These are phyloP conservation scores for Megaceryle alcyon DNA, from an alignment of 2,797 vertebrate species.

Conservation along the genomic window DNA sequence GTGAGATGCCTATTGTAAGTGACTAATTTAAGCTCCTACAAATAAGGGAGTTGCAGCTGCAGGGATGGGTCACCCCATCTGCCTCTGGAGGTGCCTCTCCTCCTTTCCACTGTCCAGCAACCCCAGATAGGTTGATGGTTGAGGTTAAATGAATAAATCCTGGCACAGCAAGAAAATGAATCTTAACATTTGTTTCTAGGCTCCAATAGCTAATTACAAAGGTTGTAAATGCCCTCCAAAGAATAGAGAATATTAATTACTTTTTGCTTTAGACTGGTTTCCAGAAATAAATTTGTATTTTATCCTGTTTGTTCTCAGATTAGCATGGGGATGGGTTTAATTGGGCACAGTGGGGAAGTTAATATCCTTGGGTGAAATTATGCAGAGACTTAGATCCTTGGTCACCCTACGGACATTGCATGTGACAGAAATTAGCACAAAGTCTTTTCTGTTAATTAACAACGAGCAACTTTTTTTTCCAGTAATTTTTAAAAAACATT, in stretches of 20 bases:
- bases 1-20: background rate
- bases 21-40: background rate
- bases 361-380: slow-evolving; percentile 65
- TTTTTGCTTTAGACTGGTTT: slow-evolving; percentile 50
- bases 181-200: background rate
- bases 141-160: background rate
- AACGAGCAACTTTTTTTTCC: slow-evolving; percentile 26
- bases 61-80: accelerated
- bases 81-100: background rate
- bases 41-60: background rate
- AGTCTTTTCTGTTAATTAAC: slow-evolving; percentile 52
- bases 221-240: slow-evolving; percentile 42
- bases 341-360: slow-evolving; percentile 63
- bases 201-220: slow-evolving; percentile 22
- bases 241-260: slow-evolving; percentile 50
- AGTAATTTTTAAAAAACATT: background rate
- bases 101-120: background rate
- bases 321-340: slow-evolving; percentile 54
- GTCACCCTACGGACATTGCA: slow-evolving; percentile 24
- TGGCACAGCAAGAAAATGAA: background rate
- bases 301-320: slow-evolving; percentile 65
- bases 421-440: slow-evolving; percentile 57
- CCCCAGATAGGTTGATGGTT: background rate
- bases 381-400: slow-evolving; percentile 45
- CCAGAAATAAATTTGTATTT: slow-evolving; percentile 54